phyloP scores from a whole-genome alignment of 2,797 vertebrate species.

The Huso huso region DNA sequence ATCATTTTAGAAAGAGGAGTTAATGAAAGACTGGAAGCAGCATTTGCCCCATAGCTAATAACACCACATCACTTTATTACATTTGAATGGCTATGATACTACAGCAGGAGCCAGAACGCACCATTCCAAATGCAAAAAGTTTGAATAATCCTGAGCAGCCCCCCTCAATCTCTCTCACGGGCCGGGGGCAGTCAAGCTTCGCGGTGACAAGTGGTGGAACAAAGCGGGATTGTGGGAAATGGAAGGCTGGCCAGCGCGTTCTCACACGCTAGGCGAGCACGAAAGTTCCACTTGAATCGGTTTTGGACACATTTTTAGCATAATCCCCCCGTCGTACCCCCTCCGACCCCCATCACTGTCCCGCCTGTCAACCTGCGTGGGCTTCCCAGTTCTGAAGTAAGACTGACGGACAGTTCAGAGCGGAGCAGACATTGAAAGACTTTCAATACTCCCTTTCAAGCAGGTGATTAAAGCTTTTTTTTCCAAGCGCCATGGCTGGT shows the following conservation, averaged over 20 bases:
- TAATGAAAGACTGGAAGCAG: too few relatives aligned
- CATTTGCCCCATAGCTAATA: too few relatives aligned
- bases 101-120: too few relatives aligned
- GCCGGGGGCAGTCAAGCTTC: conserved; percentile 20
- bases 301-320: conserved; percentile 65
- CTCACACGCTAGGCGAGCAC: conserved; percentile 67
- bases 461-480: conserved; percentile 36
- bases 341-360: conserved; percentile 16
- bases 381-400: conserved; percentile 31
- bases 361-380: conserved; percentile 24
- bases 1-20: too few relatives aligned
- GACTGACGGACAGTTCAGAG: conserved; percentile 45
- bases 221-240: conserved; percentile 55
- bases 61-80: too few relatives aligned
- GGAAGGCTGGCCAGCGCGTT: conserved; percentile 43
- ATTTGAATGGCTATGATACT: too few relatives aligned
- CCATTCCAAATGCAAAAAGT: too few relatives aligned
- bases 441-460: conserved; percentile 36
- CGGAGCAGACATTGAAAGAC: conserved; percentile 26
- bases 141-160: too few relatives aligned
- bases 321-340: conserved; percentile 51
- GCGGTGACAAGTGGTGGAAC: conserved; percentile 41
- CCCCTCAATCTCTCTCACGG: conserved; percentile 3
- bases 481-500: conserved; percentile 11
- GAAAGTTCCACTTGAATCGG: conserved; percentile 73